A percentile compares a stretch with the other conserved stretches of the same genome.
Conservation (phyloP, 2,888 invertebrate genomes). For the Ferdinandea cuprea region DNA sequence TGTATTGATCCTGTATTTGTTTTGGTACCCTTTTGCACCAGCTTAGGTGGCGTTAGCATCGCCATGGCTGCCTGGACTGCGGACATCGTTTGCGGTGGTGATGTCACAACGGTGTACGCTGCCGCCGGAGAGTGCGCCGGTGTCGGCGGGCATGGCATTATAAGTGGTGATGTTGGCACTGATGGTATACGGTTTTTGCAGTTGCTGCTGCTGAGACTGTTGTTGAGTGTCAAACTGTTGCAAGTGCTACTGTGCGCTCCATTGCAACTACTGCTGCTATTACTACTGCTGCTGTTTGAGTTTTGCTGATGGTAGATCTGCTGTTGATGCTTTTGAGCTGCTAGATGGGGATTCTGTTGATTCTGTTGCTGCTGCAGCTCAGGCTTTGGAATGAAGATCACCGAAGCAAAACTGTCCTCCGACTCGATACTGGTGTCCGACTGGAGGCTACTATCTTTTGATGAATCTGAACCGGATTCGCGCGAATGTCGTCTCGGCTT, state of each 20-base stretch:
- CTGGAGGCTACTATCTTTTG: constrained; percentile 94
- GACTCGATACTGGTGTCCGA: constrained; percentile 97
- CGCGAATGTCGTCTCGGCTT: constrained; percentile 89
- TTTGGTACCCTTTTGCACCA: constrained; percentile 75
- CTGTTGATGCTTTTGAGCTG: constrained; percentile 74
- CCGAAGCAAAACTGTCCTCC: constrained; percentile 96
- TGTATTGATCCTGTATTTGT: constrained; percentile 59
- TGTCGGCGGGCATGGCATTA: constrained; percentile 83
- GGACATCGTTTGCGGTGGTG: constrained; percentile 81
- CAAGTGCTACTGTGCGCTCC: constrained; percentile 70
- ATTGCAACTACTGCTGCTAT: constrained; percentile 81
- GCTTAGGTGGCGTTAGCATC: constrained; percentile 79
- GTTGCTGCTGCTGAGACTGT: constrained; percentile 59
- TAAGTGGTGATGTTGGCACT: constrained; percentile 89
- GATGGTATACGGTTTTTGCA: constrained; percentile 83
- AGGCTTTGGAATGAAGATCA: constrained; percentile 94
- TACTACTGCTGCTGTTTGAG: constrained; percentile 81
- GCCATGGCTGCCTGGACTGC: constrained; percentile 82
- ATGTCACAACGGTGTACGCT: constrained; percentile 79
- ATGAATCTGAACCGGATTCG: constrained; percentile 94
- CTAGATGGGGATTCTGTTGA: constrained; percentile 77
- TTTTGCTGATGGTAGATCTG: constrained; percentile 77
- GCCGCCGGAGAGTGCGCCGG: constrained; percentile 83
- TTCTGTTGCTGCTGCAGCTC: constrained; percentile 83
- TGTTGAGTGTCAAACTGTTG: constrained; percentile 56